Evolutionary conservation across 2,797 vertebrate genomes (phyloP), one percentile per base, ranked within the genome.

Genomic region (Cyclura pinguis): DNA sequence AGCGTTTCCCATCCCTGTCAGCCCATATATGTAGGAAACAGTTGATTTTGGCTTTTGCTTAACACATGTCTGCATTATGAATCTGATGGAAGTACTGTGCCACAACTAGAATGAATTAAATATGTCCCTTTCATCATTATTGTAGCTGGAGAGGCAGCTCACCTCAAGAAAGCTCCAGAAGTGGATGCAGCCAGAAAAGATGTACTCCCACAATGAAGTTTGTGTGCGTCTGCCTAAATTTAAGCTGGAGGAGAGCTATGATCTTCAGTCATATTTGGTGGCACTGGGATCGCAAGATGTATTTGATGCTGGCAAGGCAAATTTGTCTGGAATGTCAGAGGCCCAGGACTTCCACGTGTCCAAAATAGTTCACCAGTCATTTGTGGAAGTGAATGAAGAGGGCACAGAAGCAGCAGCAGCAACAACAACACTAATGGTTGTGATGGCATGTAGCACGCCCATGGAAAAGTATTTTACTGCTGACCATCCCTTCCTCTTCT

Each of bases 341-440:
- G 64, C 96, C 24, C 89, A 72, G 0, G 96, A 98, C 62, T 98
- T 99, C 77, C 98, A 96, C 88, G 94, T 99, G 89, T 99, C 99
- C 1, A 96, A 98, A 7, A 96, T 99, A 89, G 96, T 97, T 67
- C 99, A 99, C 96, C 99, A 99, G 95, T 97, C 98, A 86, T 99
- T 98, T 47, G 97, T 99, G 74, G 98, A 99, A 90, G 98, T 99
- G 93, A 99, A 99, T 1, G 99, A 99, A 96, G 98, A 99, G 92
- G 99, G 99, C 38, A 99, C 98, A 0, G 98, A 99, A 95, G 99
- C 99, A 0, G 98, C 98, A 0, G 97, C 98, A 0, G 99, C 98
- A 90, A 99, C 98, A 0, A 98, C 96, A 0, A 98, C 88, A 72
- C 42, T 1, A 1, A 3, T 42, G 3, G 76, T 98, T 0, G 47